Evolutionary conservation across 2,113 vertebrate genomes (phyloP), one percentile per base, ranked within the genome.

Genomic region (Gracilinanus agilis): DNA sequence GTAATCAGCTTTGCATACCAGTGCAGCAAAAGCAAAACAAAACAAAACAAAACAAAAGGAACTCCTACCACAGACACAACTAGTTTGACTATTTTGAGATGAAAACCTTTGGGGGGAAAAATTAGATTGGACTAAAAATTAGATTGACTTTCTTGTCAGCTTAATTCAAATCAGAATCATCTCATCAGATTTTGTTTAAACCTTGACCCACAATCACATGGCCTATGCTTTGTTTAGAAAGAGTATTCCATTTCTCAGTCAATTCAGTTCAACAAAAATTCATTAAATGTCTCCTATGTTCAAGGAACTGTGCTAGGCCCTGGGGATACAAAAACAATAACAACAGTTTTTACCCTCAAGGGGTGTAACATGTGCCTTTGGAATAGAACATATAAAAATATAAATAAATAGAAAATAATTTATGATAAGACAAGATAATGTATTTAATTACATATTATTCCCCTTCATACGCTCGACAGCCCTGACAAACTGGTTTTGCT

Each of bases 181-280:
- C 67, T n/a, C 67, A 83, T 83, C n/a, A 83, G 67, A 83, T 83
- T 83, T n/a, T 53, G 1, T 90, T 3, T 90, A 94, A 54, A 95
- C 24, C 91, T 49, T 91, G 88, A 44, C 44, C 94, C 53, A 95
- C n/a, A 91, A 95, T 93, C 29, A 55, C 40, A 94, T 44, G 44
- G 25, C 49, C n/a, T 3, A 56, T 90, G 5, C n/a, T 95, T 92
- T 91, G 53, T 53, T 94, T 83, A 93, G 24, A 93, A 93, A 92
- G 12, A 7, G 40, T 11, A 58, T 25, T 44, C 16, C 34, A 92
- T 94, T 95, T 96, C 83, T 96, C 44, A 0, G 56, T 88, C 25
- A 53, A 21, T 67, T 83, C 67, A 40, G 11, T 58, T 58, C 25
- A 27, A 83, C 23, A 40, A 83, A 7, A 83, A 83, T 83, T 83